Base-by-base conservation (phyloP, 2,797 vertebrate genomes). In the Chiropotes sagulatus region DNA sequence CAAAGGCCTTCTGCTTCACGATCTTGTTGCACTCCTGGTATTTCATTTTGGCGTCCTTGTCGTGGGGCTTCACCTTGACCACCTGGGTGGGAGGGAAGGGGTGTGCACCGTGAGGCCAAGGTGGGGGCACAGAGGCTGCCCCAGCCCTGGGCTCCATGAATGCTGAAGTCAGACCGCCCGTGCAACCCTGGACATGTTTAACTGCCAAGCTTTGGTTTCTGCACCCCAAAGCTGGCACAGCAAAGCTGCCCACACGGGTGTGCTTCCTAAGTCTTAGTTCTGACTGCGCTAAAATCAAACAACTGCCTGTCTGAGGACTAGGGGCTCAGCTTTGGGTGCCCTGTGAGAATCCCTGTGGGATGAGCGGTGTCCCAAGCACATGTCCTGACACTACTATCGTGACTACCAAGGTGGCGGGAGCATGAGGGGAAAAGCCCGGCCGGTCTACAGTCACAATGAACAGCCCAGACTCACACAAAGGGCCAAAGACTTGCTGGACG, bases 11-110 rank as follows among this genome's bases (percentile, higher is more conserved):
- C 98, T 99, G 99, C 95, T 99, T 99, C 88, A 99, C 99, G 0
- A 99, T 99, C 98, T 99, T 99, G 98, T 99, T 99, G 98, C 99
- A 99, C 98, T 99, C 99, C 98, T 99, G 99, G 97, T 99, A 99
- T 95, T 99, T 99, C 98, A 99, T 98, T 98, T 99, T 99, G 70
- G 99, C 99, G 8, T 99, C 99, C 97, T 99, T 99, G 98, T 99
- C 99, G 0, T 99, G 99, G 13, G 99, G 99, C 89, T 99, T 99
- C 93, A 99, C 99, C 97, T 98, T 99, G 73, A 99, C 99, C 93
- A 99, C 99, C 99, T 99, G 94, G 30, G 33, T 5, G 0, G 44
- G 54, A 79, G 36, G 15, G 52, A 13, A 3, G n/a, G 39, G 46
- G 24, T 19, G 20, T 88, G 46, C 93, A 33, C 2, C 7, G 17